Evolutionary conservation across 2,888 invertebrate species (phyloP).

Genomic region (Macaria liturata): DNA sequence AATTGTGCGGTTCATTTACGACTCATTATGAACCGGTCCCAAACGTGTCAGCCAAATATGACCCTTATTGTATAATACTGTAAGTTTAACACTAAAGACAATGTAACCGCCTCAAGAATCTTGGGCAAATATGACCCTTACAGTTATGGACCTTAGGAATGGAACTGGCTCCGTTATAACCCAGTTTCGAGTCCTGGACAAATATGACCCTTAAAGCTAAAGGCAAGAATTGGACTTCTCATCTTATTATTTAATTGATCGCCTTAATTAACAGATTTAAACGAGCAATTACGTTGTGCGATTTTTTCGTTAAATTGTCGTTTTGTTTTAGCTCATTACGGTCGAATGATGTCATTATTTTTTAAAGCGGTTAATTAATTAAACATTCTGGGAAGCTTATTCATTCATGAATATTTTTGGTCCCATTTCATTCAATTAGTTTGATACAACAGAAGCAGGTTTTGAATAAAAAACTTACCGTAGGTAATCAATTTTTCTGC

Average conservation of each 20-base stretch:
- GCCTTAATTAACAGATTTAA: constrained; percentile 2
- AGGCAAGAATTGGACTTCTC: background rate
- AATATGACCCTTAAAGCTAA: background rate
- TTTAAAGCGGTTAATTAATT: too few species aligned
- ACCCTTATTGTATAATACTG: background rate
- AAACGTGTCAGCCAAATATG: constrained; percentile 12
- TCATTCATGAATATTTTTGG: too few species aligned
- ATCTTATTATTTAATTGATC: constrained; percentile 5
- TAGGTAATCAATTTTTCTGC: too few species aligned
- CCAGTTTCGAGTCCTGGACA: background rate
- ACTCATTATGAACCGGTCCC: constrained; percentile 20
- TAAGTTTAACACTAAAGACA: background rate
- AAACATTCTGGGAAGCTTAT: too few species aligned
- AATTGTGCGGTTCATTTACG: constrained; percentile 29
- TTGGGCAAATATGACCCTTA: constrained; percentile 12
- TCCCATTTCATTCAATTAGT: background rate
- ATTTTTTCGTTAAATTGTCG: background rate
- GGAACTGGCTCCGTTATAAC: background rate
- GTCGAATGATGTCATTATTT: constrained; percentile 1
- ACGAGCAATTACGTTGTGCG: background rate
- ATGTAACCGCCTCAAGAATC: constrained; percentile 11
- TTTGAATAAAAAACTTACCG: too few species aligned
- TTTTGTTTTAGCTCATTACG: background rate
- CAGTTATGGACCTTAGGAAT: background rate
- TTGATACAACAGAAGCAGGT: background rate